Conservation (phyloP, 2,888 invertebrate species). For the Epinotia bilunana region DNA sequence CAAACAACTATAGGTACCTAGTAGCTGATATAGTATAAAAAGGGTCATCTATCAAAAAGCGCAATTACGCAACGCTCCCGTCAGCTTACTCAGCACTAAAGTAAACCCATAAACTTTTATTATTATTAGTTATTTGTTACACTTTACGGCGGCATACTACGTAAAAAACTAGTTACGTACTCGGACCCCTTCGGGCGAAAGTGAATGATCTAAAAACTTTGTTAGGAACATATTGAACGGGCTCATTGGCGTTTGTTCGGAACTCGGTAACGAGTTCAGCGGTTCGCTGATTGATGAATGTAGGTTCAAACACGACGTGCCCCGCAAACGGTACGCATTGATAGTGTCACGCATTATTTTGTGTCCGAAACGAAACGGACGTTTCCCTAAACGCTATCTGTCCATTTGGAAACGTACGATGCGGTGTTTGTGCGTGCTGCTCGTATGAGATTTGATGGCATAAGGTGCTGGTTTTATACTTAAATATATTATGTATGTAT, state of each 20-base stretch:
- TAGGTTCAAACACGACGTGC: conserved; percentile 54
- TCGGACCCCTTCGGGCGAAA: conserved; percentile 68
- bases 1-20: no score
- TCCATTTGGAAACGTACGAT: conserved; percentile 4
- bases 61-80: conserved; percentile 9
- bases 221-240: conserved; percentile 68
- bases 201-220: conserved; percentile 82
- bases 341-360: conserved; percentile 71
- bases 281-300: conserved; percentile 79
- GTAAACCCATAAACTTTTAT: conserved; percentile 44
- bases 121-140: conserved; percentile 44
- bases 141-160: conserved; percentile 44
- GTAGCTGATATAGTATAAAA: conserved; percentile 42
- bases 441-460: neutral
- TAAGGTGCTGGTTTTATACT: no score
- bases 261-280: conserved; percentile 80
- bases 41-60: conserved; percentile 49
- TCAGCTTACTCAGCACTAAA: conserved; percentile 33
- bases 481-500: no score
- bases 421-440: neutral
- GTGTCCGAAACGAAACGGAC: conserved; percentile 54
- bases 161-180: conserved; percentile 55
- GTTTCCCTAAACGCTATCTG: conserved; percentile 35
- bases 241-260: conserved; percentile 70
- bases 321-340: conserved; percentile 62